Evolutionary conservation across 2,797 vertebrate species (phyloP).

Genomic region (Sebastes matsubarae): DNA sequence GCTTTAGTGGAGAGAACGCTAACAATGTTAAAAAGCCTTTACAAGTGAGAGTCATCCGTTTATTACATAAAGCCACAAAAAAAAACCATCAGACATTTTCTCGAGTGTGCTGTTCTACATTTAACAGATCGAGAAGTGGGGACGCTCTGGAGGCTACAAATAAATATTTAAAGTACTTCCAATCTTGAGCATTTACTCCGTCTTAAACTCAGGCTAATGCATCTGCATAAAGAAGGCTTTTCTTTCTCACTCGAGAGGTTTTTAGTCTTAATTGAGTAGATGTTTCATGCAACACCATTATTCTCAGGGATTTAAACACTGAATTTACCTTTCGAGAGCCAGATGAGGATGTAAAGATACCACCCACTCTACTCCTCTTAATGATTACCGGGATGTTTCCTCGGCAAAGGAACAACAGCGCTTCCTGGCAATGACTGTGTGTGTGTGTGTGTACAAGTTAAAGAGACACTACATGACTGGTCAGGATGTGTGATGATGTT

Average conservation of each 20-base stretch:
- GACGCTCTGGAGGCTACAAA: background rate
- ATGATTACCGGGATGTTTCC: slow-evolving; percentile 1
- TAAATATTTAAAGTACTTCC: slow-evolving; percentile 21
- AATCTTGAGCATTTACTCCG: slow-evolving; percentile 15
- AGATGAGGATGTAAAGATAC: background rate
- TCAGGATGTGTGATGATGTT: background rate
- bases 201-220: slow-evolving; percentile 19
- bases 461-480: background rate
- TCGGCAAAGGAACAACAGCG: background rate
- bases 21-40: slow-evolving; percentile 31
- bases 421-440: slow-evolving; percentile 12
- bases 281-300: slow-evolving; percentile 2
- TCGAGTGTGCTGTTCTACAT: slow-evolving; percentile 1
- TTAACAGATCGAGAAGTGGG: slow-evolving; percentile 15
- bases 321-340: slow-evolving; percentile 11
- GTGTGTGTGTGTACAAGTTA: background rate
- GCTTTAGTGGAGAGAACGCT: slow-evolving; percentile 43
- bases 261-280: slow-evolving; percentile 4
- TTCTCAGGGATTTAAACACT: slow-evolving; percentile 8
- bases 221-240: background rate
- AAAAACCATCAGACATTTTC: slow-evolving; percentile 6
- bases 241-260: background rate
- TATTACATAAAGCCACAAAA: slow-evolving; percentile 24
- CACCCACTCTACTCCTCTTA: background rate
- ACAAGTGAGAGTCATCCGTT: slow-evolving; percentile 4